These are phyloP conservation scores for Tapirus terrestris DNA, from an alignment of 2,113 vertebrate species.

Conservation along the genomic window DNA sequence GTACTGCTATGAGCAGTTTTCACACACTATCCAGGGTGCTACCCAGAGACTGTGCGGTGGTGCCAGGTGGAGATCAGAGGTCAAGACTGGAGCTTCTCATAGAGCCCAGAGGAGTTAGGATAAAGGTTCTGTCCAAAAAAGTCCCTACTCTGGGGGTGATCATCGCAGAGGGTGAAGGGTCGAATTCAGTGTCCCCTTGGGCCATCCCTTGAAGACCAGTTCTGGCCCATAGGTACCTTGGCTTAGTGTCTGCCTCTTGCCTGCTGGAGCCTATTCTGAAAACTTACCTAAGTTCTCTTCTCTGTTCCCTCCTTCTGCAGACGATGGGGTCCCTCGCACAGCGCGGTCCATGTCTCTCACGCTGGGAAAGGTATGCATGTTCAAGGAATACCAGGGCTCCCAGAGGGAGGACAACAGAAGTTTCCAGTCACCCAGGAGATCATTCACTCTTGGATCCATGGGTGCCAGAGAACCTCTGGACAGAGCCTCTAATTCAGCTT, in stretches of 20 bases:
- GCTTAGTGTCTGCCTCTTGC: not conserved
- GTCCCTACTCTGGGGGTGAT: not conserved
- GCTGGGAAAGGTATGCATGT: constrained; percentile 93
- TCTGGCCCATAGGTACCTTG: not conserved
- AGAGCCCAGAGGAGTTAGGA: not conserved
- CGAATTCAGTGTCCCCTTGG: not conserved
- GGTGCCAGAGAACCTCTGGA: not conserved
- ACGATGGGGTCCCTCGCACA: constrained; percentile 95
- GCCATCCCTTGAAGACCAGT: not conserved
- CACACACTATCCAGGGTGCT: not conserved
- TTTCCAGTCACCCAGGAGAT: constrained; percentile 14
- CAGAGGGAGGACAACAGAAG: not conserved
- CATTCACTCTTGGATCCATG: not conserved
- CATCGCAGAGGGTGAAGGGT: not conserved
- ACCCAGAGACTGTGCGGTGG: not conserved
- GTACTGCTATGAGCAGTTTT: not conserved
- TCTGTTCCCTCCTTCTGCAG: constrained; percentile 85
- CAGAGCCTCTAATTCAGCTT: not conserved
- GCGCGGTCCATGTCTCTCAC: constrained; percentile 96
- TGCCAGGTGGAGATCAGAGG: not conserved
- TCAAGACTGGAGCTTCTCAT: not conserved
- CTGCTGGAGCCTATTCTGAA: constrained; percentile 3
- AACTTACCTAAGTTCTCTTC: constrained; percentile 50
- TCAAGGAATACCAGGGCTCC: not conserved
- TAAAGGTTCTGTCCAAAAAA: not conserved